Evolutionary conservation across 2,797 vertebrate genomes (phyloP), one percentile per base, ranked within the genome.

Genomic region (Oreochromis grahami): DNA sequence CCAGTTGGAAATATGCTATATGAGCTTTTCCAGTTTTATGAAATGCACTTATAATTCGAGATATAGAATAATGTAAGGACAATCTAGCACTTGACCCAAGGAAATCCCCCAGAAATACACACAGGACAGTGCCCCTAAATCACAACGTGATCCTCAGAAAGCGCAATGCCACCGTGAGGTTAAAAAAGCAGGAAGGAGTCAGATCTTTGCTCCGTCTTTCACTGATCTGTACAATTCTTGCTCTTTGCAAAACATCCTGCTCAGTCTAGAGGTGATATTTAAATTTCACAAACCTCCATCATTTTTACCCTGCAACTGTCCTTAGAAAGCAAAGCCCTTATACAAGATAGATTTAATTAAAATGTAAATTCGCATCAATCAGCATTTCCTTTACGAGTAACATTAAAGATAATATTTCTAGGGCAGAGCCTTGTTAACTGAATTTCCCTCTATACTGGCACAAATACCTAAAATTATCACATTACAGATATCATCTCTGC

Each of bases 391-490:
- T 34, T 81, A 51, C 52, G 82, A 81, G 76, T 29, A 78, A 21
- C 79, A 77, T 38, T 52, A 88, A 87, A 58, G 68, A 77, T 52
- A 82, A 32, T 79, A 93, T 93, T 91, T 89, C 74, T 91, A 90
- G 15, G 63, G 68, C 55, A 53, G 38, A 3, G 68, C 72, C 55
- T 68, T 84, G 82, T 86, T 93, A 93, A 89, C 93, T 60, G 89
- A 88, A 82, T 88, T 86, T 68, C 85, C 79, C 72, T 88, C 82
- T 77, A 79, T 55, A 72, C 55, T 86, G 63, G 86, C 86, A 91
- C 78, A 8, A 88, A 90, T 24, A 34, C 58, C 90, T 92, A 95
- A 93, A 90, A 93, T 90, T 87, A 91, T 93, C 88, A 89, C 74
- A 90, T 90, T 78, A 86, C 76, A 85, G 84, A 88, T 76, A 83